A percentile compares a stretch with the other conserved stretches of the same genome.
Evolutionary conservation across 2,113 vertebrate genomes (phyloP).

Genomic region (Melanocharis versteri): DNA sequence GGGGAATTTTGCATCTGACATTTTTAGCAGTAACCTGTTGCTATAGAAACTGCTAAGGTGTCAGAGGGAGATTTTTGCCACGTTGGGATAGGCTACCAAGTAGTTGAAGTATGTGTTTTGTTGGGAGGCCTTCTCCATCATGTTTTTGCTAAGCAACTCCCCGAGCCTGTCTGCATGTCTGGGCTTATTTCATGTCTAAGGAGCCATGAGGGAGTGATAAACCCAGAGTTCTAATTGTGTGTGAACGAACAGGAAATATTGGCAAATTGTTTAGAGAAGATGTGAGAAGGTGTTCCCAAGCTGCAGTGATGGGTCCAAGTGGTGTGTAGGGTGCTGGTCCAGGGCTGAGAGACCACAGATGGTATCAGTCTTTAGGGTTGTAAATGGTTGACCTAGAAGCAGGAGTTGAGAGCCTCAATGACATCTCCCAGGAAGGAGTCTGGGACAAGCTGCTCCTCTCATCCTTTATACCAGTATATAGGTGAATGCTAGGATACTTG

Average conservation of each 20-base stretch:
- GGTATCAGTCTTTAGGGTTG: background rate
- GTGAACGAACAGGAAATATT: background rate
- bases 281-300: background rate
- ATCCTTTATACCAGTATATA: background rate
- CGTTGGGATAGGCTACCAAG: background rate
- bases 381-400: background rate
- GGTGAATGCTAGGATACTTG: background rate
- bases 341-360: background rate
- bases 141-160: background rate
- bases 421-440: background rate
- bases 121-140: background rate
- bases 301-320: background rate
- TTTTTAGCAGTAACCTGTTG: conserved; percentile 57
- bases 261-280: background rate
- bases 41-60: conserved; percentile 59
- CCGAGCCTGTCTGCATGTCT: background rate
- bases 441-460: background rate
- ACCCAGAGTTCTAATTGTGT: background rate
- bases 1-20: conserved; percentile 13
- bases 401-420: background rate
- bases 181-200: background rate
- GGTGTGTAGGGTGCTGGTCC: no score
- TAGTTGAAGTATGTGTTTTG: background rate
- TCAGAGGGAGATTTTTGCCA: conserved; percentile 34
- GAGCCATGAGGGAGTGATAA: background rate